Percentiles rank a stretch among this genome's conserved stretches.
These are phyloP conservation scores for Dasyprocta punctata DNA, from an alignment of 2,113 vertebrate species.

Conservation along the genomic window DNA sequence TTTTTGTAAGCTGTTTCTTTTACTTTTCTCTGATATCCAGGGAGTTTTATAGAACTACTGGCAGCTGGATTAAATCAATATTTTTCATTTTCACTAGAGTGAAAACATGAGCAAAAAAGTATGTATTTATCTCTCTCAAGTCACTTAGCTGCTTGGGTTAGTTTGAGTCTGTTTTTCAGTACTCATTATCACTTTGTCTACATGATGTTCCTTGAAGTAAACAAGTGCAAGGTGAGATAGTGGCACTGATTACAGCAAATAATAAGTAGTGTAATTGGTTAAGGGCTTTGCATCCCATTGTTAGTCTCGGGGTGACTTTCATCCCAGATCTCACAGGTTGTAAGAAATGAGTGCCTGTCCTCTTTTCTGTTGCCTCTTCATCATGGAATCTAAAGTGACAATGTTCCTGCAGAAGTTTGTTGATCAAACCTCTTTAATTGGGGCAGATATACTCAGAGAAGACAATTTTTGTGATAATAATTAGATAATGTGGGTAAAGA, in stretches of 20 bases:
- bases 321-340: background rate
- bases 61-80: slow-evolving; percentile 40
- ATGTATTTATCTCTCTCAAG: slow-evolving; percentile 42
- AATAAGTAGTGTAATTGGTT: slow-evolving; percentile 46
- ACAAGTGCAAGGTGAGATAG: slow-evolving; percentile 32
- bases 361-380: slow-evolving; percentile 10
- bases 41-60: slow-evolving; percentile 13
- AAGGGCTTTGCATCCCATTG: slow-evolving; percentile 45
- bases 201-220: slow-evolving; percentile 55
- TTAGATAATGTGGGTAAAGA: background rate
- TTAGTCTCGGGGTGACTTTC: slow-evolving; percentile 32
- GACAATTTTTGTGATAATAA: background rate
- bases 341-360: slow-evolving; percentile 10
- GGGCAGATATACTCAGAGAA: background rate
- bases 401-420: background rate
- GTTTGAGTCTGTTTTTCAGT: slow-evolving; percentile 52
- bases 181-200: slow-evolving; percentile 60
- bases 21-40: background rate
- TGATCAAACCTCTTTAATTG: slow-evolving; percentile 1
- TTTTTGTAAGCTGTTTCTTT: slow-evolving; percentile 38
- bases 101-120: background rate
- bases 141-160: slow-evolving; percentile 7
- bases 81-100: slow-evolving; percentile 54
- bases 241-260: slow-evolving; percentile 29
- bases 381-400: slow-evolving; percentile 40